These are phyloP conservation scores for Pheosia tremula DNA, from an alignment of 2,888 invertebrate species.

Conservation along the genomic window DNA sequence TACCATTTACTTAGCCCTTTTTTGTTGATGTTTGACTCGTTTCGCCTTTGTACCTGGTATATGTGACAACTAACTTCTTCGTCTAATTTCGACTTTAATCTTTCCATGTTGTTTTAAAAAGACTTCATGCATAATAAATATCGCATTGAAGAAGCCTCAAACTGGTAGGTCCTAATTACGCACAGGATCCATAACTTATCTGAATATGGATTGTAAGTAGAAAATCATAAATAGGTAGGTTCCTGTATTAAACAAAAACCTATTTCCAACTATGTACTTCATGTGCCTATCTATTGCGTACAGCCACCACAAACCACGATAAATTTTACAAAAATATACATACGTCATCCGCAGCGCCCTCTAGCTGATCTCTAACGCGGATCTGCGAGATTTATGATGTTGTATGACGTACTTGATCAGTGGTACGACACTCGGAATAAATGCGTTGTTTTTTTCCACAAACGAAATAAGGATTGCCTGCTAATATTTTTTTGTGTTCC, in stretches of 20 bases:
- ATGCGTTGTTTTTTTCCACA: neutral
- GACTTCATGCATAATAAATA: no score
- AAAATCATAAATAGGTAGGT: no score
- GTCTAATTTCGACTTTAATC: no score
- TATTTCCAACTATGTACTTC: neutral
- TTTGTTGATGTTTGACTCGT: neutral
- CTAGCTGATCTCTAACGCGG: conserved; percentile 65
- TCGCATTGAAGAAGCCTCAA: no score
- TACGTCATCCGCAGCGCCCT: conserved; percentile 65
- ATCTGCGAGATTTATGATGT: conserved; percentile 72
- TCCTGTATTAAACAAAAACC: neutral
- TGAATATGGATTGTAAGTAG: no score
- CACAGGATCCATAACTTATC: no score
- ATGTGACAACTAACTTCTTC: no score
- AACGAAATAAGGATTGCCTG: no score
- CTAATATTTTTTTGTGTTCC: no score
- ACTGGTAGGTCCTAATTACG: no score
- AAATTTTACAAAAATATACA: conserved; percentile 68
- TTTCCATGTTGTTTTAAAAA: no score
- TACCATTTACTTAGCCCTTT: neutral
- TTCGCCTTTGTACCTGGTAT: no score
- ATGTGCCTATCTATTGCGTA: neutral
- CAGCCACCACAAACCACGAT: conserved; percentile 23
- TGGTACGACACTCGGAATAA: conserved; percentile 23
- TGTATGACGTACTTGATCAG: conserved; percentile 53